A percentile compares a stretch with the other conserved stretches of the same genome.
phyloP scores from a whole-genome alignment of 2,113 vertebrate species.

The Clarias magur region DNA sequence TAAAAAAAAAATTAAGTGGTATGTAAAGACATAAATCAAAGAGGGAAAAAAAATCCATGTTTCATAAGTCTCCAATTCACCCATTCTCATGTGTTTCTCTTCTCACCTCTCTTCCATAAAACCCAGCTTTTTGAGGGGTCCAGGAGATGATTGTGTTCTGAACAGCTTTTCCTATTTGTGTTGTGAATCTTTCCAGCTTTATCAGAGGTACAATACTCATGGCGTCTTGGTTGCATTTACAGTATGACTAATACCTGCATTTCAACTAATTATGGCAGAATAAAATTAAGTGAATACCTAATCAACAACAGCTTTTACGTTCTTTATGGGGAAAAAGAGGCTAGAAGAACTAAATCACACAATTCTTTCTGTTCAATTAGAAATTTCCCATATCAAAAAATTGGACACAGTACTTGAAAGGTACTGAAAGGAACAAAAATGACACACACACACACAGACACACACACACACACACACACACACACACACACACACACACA shows the following conservation, averaged over 20 bases:
- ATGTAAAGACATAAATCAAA: too few species aligned
- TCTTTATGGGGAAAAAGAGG: not conserved
- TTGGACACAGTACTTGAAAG: not conserved
- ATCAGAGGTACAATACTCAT: not conserved
- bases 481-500: too few species aligned
- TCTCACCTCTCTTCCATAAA: too few species aligned
- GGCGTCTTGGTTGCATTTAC: not conserved
- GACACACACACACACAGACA: slow-evolving; percentile 6
- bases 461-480: too few species aligned
- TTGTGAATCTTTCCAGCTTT: not conserved
- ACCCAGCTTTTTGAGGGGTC: not conserved
- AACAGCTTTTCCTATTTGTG: not conserved
- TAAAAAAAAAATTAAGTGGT: too few species aligned
- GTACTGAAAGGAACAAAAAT: slow-evolving; percentile 28
- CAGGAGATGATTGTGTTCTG: not conserved
- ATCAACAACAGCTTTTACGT: not conserved
- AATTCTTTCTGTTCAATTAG: not conserved
- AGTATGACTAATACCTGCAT: not conserved
- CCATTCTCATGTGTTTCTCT: not conserved
- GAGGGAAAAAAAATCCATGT: not conserved
- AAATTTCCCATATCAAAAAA: not conserved
- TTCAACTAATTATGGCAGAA: not conserved
- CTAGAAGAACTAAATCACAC: slow-evolving; percentile 3
- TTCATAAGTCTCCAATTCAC: not conserved
- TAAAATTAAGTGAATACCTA: too few species aligned